phyloP scores from a whole-genome alignment of 2,113 vertebrate species.

The Peromyscus polionotus region DNA sequence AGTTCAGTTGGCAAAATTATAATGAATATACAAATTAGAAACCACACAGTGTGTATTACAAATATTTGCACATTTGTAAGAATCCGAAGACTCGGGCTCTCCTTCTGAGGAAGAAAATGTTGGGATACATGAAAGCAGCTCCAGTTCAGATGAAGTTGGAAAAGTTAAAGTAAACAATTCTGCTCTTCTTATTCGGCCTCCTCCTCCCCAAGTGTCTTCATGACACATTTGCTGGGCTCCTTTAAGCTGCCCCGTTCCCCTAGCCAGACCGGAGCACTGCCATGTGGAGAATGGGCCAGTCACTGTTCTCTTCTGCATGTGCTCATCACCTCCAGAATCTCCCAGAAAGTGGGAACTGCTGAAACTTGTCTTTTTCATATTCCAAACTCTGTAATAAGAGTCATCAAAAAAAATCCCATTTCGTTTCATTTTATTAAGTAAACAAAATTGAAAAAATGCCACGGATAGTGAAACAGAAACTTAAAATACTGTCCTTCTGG shows the following conservation, averaged over 20 bases:
- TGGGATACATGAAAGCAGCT: background rate
- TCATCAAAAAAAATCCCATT: constrained; percentile 41
- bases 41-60: background rate
- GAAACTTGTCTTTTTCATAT: constrained; percentile 76
- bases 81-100: background rate
- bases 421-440: constrained; percentile 74
- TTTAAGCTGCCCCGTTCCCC: constrained; percentile 60
- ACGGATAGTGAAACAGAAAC: constrained; percentile 46
- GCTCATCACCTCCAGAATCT: constrained; percentile 36
- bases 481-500: constrained; percentile 28
- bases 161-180: constrained; percentile 62
- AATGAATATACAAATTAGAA: constrained; percentile 4
- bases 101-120: constrained; percentile 58
- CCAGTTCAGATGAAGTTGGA: background rate
- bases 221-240: constrained; percentile 37
- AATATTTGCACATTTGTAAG: constrained; percentile 21
- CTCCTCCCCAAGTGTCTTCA: constrained; percentile 60
- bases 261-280: background rate
- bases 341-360: constrained; percentile 76
- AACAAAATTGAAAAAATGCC: constrained; percentile 70
- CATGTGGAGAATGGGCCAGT: constrained; percentile 26
- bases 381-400: constrained; percentile 67
- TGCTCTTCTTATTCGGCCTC: constrained; percentile 58
- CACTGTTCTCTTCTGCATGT: background rate
- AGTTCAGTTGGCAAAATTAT: constrained; percentile 45